Base-by-base conservation (phyloP, 37 sponge, comb jelly and placozoan species). In the Halichondria panicea region DNA sequence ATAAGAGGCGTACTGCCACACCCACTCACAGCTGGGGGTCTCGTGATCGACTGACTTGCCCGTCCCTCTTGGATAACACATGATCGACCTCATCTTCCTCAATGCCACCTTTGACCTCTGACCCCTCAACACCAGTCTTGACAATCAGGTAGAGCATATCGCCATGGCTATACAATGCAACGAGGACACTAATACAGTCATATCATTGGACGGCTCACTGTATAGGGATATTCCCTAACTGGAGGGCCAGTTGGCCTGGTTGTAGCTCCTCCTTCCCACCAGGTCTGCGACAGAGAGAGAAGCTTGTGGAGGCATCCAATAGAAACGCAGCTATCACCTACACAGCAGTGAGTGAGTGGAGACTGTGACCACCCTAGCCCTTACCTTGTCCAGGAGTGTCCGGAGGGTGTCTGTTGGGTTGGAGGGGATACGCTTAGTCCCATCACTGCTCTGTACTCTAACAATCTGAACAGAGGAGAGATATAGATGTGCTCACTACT, bases 31-130 rank as follows among this genome's bases (percentile, higher is more conserved):
- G 75, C 67, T 90, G 92, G 0, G 98, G 81, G 63, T 97, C 81
- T 69, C 77, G 81, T 19, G 68, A 4, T 66, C 98, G 50, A 33
- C 82, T 32, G 4, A 97, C 89, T 64, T 71, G 74, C 9, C 93
- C 98, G 31, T 91, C 88, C 39, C 69, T 77, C 21, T 68, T 65
- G 9, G 71, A 60, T n/a, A 97, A 57, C 31, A 53, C 41, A 45
- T 57, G 43, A 55, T 97, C 98, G n/a, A 97, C 91, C 38, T 82
- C 90, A 75, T 97, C 98, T 55, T 89, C 87, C 46, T 60, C 70
- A n/a, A n/a, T n/a, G n/a, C n/a, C 9, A 95, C 82, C 68, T 52
- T 40, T 59, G 36, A 3, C 22, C 61, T 3, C 13, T 25, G 2
- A 12, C 50, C 52, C 38, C 43, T 70, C 57, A 4, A 55, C 25